These are phyloP conservation scores for Ophion ventricosus DNA, from an alignment of 2,888 invertebrate genomes.

Conservation along the genomic window DNA sequence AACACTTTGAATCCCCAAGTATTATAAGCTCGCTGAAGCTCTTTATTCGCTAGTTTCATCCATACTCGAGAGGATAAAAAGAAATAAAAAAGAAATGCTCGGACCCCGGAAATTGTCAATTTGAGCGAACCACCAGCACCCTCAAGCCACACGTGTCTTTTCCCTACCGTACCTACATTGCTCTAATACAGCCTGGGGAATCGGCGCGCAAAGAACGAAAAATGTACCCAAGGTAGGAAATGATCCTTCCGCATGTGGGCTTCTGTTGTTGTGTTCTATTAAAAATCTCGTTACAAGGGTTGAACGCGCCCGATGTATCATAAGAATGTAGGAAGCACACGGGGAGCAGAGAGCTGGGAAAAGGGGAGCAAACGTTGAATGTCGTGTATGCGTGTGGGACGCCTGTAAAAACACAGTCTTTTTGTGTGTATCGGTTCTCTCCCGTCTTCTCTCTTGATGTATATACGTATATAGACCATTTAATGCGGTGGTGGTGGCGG, in stretches of 20 bases:
- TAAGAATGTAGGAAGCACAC: constrained; percentile 27
- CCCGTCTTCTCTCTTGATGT: background rate
- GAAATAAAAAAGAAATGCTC: background rate
- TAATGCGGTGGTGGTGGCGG: constrained; percentile 62
- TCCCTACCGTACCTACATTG: background rate
- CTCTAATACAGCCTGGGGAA: constrained; percentile 12
- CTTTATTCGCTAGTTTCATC: constrained; percentile 2
- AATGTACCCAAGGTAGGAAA: constrained; percentile 36
- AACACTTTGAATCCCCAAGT: background rate
- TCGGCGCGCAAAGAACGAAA: constrained; percentile 15
- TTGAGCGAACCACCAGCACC: background rate
- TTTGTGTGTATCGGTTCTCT: constrained; percentile 34
- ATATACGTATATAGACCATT: constrained; percentile 18
- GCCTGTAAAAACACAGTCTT: background rate
- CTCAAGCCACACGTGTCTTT: background rate
- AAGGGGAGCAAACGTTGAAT: constrained; percentile 62
- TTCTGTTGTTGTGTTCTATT: constrained; percentile 53
- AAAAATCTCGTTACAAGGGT: constrained; percentile 65
- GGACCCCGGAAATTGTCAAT: background rate
- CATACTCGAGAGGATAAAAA: background rate
- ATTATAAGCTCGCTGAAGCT: background rate
- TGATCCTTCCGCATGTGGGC: constrained; percentile 39
- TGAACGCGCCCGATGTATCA: constrained; percentile 58
- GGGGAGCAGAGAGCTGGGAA: constrained; percentile 29
- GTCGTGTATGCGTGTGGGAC: constrained; percentile 29